Evolutionary conservation across 2,888 invertebrate genomes (phyloP).

Genomic region (Rhagium mordax): DNA sequence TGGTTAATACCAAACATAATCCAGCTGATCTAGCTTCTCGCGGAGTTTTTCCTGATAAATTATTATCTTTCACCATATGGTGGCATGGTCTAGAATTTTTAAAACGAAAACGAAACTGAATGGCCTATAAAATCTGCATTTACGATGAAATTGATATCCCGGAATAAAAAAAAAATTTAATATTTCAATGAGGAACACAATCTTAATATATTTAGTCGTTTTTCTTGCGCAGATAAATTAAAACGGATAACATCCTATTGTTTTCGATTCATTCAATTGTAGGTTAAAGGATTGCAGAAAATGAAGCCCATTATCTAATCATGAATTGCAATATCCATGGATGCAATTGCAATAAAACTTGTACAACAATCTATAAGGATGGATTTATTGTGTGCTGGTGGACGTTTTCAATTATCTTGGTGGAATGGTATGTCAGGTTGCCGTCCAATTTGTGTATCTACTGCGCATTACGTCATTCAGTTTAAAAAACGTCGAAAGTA

Average conservation of each 20-base stretch:
- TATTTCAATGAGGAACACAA: no score
- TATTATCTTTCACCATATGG: conserved; percentile 12
- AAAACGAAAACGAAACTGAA: no score
- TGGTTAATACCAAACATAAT: conserved; percentile 9
- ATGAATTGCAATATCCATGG: background rate
- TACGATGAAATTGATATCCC: no score
- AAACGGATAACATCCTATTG: no score
- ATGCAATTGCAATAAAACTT: background rate
- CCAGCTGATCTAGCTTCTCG: conserved; percentile 16
- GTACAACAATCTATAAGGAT: background rate
- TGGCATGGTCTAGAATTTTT: conserved; percentile 35
- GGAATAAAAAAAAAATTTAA: no score
- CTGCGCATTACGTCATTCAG: no score
- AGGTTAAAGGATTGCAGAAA: background rate
- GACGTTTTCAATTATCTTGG: background rate
- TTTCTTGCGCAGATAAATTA: no score
- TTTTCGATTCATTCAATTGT: background rate
- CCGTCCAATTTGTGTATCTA: no score
- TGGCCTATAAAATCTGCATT: no score
- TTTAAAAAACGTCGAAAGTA: no score
- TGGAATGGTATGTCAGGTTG: no score
- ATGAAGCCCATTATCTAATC: background rate
- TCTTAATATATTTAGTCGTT: no score
- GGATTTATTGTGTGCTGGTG: background rate
- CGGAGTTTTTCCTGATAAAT: background rate